Evolutionary conservation across 2,888 invertebrate species (phyloP).

Genomic region (Dynastes grantii): DNA sequence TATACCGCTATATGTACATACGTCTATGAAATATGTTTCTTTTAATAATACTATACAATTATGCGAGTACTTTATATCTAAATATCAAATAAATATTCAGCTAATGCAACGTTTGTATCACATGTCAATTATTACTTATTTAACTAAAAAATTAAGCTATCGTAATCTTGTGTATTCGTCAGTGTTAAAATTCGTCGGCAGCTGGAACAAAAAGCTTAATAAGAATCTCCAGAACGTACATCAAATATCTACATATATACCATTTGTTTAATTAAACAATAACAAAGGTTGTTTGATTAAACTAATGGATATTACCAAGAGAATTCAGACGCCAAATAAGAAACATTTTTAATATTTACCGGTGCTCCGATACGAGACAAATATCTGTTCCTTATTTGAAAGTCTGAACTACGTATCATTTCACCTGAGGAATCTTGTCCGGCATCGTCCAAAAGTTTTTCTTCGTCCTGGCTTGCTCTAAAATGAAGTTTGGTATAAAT

Average conservation of each 20-base stretch:
- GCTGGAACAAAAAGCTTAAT: conserved; percentile 36
- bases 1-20: not conserved
- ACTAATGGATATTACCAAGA: conserved; percentile 1
- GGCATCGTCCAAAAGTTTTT: conserved; percentile 42
- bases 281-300: conserved; percentile 5
- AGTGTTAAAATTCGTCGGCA: conserved; percentile 49
- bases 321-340: conserved; percentile 42
- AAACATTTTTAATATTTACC: conserved; percentile 67
- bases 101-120: conserved; percentile 13
- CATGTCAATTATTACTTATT: conserved; percentile 13
- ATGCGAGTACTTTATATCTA: conserved; percentile 9
- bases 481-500: conserved; percentile 50
- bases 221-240: not conserved
- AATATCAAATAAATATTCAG: conserved; percentile 33
- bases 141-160: conserved; percentile 32
- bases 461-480: conserved; percentile 70
- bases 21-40: not conserved
- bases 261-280: conserved; percentile 23
- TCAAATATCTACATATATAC: not conserved
- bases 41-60: conserved; percentile 32
- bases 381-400: conserved; percentile 76
- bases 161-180: conserved; percentile 24
- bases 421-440: conserved; percentile 52
- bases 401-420: conserved; percentile 73
- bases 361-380: conserved; percentile 75